phyloP scores from a whole-genome alignment of 1,140 invertebrate genomes.

The Leptoteleia sp. region DNA sequence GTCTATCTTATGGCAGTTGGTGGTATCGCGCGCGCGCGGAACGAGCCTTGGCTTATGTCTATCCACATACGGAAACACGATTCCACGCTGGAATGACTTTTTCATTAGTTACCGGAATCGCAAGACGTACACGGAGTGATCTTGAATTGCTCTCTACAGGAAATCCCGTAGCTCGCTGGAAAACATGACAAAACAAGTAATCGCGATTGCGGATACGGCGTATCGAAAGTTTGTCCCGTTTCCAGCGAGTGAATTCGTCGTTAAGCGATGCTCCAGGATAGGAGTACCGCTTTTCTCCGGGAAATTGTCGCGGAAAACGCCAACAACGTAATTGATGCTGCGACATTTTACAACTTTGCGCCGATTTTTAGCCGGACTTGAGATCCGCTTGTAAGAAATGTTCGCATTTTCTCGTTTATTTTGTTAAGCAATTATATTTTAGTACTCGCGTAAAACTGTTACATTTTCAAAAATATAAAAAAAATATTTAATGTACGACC shows the following conservation, averaged over 20 bases:
- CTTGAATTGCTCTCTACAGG: conserved; percentile 65
- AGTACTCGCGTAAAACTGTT: no score
- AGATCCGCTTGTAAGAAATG: no score
- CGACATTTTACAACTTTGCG: no score
- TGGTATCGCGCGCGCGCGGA: conserved; percentile 40
- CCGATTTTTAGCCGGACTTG: no score
- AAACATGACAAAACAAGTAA: conserved; percentile 46
- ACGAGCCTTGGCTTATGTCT: conserved; percentile 34
- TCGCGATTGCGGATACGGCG: conserved; percentile 28
- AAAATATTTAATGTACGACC: no score
- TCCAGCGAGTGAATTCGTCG: conserved; percentile 25
- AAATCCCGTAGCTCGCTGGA: conserved; percentile 45
- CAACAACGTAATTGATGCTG: no score
- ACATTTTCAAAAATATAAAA: no score
- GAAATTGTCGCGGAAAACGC: not conserved
- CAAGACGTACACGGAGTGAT: conserved; percentile 62
- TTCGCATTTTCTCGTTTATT: no score
- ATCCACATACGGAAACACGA: conserved; percentile 66
- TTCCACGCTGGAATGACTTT: conserved; percentile 61
- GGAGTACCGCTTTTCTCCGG: conserved; percentile 16
- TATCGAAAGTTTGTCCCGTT: conserved; percentile 52
- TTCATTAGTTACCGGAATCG: conserved; percentile 62
- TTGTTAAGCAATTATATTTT: no score
- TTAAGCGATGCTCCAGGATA: conserved; percentile 17
- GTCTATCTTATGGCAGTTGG: conserved; percentile 51